Percentiles rank a stretch among this genome's conserved stretches.
phyloP scores from a whole-genome alignment of 2,888 invertebrate species.

The Cheilosia vulpina region DNA sequence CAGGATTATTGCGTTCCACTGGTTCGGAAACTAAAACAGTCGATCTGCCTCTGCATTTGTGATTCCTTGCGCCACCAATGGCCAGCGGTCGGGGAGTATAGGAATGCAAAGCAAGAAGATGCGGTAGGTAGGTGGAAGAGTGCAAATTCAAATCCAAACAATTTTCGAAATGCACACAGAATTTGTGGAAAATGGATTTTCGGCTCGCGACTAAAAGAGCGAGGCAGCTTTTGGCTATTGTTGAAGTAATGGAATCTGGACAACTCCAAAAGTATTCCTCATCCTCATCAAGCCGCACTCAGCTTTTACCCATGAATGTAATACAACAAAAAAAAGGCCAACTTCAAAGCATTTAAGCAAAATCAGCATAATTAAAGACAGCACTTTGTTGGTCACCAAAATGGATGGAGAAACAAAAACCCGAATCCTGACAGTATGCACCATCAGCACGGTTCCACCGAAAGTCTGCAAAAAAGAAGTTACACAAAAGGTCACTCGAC shows the following conservation, averaged over 20 bases:
- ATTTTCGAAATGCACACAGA: conserved; percentile 44
- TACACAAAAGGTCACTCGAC: conserved; percentile 63
- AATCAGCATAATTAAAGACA: conserved; percentile 55
- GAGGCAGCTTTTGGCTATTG: neutral
- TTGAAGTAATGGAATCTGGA: neutral
- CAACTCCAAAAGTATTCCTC: too few relatives aligned
- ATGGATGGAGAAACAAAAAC: neutral
- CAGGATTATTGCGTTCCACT: conserved; percentile 53
- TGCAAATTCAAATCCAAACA: conserved; percentile 37
- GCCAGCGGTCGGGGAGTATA: neutral
- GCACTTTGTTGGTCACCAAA: conserved; percentile 34
- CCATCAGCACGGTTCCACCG: conserved; percentile 30
- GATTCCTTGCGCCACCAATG: conserved; percentile 39
- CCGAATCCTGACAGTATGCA: neutral
- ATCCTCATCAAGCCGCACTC: too few relatives aligned
- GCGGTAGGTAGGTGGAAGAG: neutral
- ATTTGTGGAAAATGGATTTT: conserved; percentile 38
- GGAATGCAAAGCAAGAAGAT: conserved; percentile 17
- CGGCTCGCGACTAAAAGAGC: neutral
- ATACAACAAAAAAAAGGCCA: too few relatives aligned
- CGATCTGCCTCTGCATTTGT: neutral
- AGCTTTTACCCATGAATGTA: too few relatives aligned
- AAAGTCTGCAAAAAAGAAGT: conserved; percentile 18
- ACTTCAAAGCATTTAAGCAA: conserved; percentile 28
- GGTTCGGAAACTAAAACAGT: conserved; percentile 9